These are phyloP conservation scores for Hepsetus odoe DNA, from an alignment of 2,113 vertebrate genomes.

Conservation along the genomic window DNA sequence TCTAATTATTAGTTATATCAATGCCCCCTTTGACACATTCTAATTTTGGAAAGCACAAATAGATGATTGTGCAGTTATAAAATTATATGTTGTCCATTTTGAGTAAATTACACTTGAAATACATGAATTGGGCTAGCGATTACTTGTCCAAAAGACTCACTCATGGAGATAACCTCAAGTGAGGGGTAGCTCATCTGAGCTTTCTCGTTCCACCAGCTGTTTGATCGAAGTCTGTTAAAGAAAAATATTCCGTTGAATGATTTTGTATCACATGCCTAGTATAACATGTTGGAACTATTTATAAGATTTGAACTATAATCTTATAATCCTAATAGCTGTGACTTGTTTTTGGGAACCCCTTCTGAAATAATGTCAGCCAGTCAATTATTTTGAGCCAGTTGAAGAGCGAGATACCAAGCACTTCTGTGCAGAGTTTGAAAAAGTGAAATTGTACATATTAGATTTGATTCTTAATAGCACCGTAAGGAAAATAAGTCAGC, in stretches of 20 bases:
- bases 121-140: no score
- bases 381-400: not conserved
- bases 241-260: not conserved
- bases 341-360: no score
- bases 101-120: no score
- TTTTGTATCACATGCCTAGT: not conserved
- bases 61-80: no score
- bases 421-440: not conserved
- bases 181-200: conserved; percentile 29
- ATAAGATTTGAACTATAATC: not conserved
- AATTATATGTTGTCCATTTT: no score
- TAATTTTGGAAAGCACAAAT: no score
- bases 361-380: not conserved
- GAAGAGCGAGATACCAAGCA: conserved; percentile 13
- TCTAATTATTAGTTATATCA: no score
- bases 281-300: not conserved
- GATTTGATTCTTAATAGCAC: not conserved
- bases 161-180: not conserved
- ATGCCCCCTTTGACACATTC: no score
- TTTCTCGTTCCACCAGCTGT: conserved; percentile 26
- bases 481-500: not conserved
- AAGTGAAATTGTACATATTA: not conserved
- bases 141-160: conserved; percentile 22
- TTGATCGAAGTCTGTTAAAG: conserved; percentile 28
- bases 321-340: no score